phyloP scores from a whole-genome alignment of 2,888 invertebrate genomes.

The Machimus rusticus region DNA sequence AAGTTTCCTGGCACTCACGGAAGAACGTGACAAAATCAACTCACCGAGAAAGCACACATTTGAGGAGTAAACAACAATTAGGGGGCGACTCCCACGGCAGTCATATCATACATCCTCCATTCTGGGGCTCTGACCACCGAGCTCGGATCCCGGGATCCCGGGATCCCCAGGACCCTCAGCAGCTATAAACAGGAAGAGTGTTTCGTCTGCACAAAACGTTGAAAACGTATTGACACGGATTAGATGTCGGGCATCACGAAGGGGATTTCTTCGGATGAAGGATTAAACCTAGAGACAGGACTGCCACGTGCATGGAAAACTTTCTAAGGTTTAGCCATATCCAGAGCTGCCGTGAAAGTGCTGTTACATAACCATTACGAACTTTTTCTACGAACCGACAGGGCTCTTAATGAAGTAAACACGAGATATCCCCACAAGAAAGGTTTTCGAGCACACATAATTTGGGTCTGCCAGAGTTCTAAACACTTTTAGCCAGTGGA shows the following conservation, averaged over 20 bases:
- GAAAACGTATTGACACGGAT: slow-evolving; percentile 31
- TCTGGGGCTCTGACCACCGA: neutral
- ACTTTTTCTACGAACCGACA: neutral
- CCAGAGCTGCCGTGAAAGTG: neutral
- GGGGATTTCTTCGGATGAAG: neutral
- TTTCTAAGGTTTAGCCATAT: neutral
- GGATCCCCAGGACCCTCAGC: neutral
- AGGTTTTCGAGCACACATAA: neutral
- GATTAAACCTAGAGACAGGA: neutral
- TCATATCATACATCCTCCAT: neutral
- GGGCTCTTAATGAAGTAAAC: slow-evolving; percentile 23
- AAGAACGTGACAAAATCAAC: slow-evolving; percentile 43
- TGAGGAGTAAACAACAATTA: slow-evolving; percentile 43
- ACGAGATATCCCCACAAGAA: slow-evolving; percentile 6
- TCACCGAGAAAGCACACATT: slow-evolving; percentile 41
- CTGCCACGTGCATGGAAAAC: neutral
- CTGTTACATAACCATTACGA: neutral
- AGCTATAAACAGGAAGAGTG: slow-evolving; percentile 19
- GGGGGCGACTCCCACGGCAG: neutral
- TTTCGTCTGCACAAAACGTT: slow-evolving; percentile 1
- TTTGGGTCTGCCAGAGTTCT: neutral
- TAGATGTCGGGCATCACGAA: slow-evolving; percentile 14
- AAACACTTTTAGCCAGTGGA: neutral
- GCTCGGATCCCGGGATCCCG: neutral
- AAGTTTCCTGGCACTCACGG: neutral